A percentile compares a stretch with the other conserved stretches of the same genome.
These are phyloP conservation scores for Ceyx margarethae DNA, from an alignment of 2,113 vertebrate genomes.

Conservation along the genomic window DNA sequence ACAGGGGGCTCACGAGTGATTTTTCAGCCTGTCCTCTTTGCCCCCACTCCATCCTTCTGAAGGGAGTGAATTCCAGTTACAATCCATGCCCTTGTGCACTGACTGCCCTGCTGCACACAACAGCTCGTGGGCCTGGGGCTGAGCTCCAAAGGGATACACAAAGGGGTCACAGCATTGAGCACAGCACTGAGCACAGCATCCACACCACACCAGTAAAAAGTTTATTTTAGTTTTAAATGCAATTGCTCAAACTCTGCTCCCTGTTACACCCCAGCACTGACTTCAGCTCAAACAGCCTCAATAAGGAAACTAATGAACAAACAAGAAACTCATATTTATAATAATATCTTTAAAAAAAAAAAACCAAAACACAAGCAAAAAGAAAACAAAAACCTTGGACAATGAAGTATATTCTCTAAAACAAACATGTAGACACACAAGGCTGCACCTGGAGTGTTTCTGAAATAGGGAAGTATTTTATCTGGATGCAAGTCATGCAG, in stretches of 20 bases:
- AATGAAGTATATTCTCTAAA: neutral
- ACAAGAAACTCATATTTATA: neutral
- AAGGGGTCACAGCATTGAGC: neutral
- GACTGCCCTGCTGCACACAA: neutral
- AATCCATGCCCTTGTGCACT: neutral
- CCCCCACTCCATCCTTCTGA: neutral
- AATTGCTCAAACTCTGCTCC: neutral
- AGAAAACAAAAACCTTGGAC: neutral
- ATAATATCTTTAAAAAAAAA: neutral
- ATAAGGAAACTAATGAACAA: neutral
- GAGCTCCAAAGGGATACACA: neutral
- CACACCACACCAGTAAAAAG: neutral
- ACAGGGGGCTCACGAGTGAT: neutral
- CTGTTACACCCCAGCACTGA: neutral
- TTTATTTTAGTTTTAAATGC: neutral
- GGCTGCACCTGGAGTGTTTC: neutral
- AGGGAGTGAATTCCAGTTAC: neutral
- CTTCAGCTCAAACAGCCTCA: neutral
- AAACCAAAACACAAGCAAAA: conserved; percentile 22
- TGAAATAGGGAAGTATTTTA: neutral
- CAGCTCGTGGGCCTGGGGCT: neutral
- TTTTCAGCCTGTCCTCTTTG: neutral
- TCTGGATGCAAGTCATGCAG: neutral
- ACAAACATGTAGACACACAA: neutral
- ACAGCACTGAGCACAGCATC: neutral